A percentile compares a stretch with the other conserved stretches of the same genome.
Evolutionary conservation across 2,113 vertebrate species (phyloP).

Genomic region (Dicentrarchus labrax): DNA sequence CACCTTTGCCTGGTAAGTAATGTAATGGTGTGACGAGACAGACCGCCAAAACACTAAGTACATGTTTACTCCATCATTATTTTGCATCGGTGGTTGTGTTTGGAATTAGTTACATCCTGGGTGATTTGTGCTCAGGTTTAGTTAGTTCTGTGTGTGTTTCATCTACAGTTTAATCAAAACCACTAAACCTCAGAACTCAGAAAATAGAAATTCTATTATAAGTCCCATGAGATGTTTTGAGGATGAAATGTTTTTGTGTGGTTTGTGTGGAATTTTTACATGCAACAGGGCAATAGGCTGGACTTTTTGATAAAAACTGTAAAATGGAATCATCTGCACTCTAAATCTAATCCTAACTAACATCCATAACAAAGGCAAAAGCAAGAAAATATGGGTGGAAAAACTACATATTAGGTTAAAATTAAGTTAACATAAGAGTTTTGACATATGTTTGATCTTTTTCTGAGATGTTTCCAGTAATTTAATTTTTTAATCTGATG

Average conservation of each 20-base stretch:
- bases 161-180: constrained; percentile 42
- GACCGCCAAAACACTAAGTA: constrained; percentile 61
- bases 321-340: background rate
- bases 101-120: constrained; percentile 44
- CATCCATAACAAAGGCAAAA: background rate
- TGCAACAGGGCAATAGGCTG: no score
- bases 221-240: background rate
- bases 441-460: no score
- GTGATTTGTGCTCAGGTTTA: constrained; percentile 20
- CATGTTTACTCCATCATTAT: constrained; percentile 56
- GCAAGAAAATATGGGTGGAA: background rate
- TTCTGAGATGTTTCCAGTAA: no score
- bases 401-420: no score
- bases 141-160: constrained; percentile 22
- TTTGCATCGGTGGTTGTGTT: constrained; percentile 54
- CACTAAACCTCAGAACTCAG: background rate
- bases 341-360: background rate
- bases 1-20: constrained; percentile 63
- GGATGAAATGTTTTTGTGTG: background rate
- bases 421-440: no score
- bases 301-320: background rate
- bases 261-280: background rate
- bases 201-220: background rate
- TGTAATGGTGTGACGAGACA: constrained; percentile 45
- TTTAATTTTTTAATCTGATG: no score